These are phyloP conservation scores for Drosophila yakuba DNA, from an alignment of 1,140 invertebrate species.

Conservation along the genomic window DNA sequence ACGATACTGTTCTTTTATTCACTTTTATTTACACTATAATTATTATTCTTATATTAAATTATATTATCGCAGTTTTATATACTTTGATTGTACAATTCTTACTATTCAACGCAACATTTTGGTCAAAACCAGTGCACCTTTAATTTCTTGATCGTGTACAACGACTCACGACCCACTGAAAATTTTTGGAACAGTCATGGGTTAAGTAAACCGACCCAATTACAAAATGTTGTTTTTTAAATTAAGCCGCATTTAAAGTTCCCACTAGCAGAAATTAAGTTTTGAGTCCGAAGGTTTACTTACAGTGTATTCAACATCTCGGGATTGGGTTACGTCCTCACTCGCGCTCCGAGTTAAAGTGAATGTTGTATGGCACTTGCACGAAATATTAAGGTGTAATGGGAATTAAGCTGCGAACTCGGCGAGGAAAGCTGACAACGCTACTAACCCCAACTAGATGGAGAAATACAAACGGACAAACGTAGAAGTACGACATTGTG, in stretches of 20 bases:
- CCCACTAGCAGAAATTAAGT: too few species aligned
- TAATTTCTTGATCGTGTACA: too few species aligned
- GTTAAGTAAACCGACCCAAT: not conserved
- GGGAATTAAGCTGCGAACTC: constrained; percentile 67
- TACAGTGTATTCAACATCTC: constrained; percentile 13
- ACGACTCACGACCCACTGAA: not conserved
- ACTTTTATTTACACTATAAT: too few species aligned
- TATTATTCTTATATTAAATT: too few species aligned
- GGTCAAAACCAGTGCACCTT: too few species aligned
- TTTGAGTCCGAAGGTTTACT: not conserved
- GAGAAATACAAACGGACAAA: constrained; percentile 42
- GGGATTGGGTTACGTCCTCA: constrained; percentile 65
- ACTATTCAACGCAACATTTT: too few species aligned
- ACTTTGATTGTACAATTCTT: too few species aligned
- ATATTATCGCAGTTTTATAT: too few species aligned
- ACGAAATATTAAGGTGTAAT: constrained; percentile 82
- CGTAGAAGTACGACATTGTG: constrained; percentile 78
- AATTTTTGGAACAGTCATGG: not conserved
- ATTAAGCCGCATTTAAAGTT: not conserved
- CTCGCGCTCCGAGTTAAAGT: constrained; percentile 62
- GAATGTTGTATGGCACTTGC: constrained; percentile 78
- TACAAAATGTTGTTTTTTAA: not conserved
- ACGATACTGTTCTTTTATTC: too few species aligned
- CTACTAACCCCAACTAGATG: constrained; percentile 54
- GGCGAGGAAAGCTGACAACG: constrained; percentile 61